Evolutionary conservation across 2,888 invertebrate species (phyloP).

Genomic region (Junonia oenone): DNA sequence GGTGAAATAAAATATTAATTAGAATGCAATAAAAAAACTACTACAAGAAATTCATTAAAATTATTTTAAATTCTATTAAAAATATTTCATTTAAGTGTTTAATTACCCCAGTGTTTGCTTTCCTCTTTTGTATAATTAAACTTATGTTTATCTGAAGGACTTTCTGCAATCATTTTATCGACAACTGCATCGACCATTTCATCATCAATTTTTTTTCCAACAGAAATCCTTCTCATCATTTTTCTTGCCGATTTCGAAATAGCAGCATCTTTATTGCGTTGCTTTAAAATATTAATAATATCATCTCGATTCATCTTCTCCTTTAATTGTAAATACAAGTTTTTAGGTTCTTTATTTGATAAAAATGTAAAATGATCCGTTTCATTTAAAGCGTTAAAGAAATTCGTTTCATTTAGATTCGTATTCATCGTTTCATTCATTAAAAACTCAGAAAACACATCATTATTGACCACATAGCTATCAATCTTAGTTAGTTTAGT

Average conservation of each 20-base stretch:
- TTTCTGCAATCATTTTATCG: conserved; percentile 54
- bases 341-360: conserved; percentile 42
- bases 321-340: conserved; percentile 57
- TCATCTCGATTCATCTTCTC: conserved; percentile 65
- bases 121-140: conserved; percentile 38
- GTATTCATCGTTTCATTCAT: conserved; percentile 43
- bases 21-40: background rate
- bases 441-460: conserved; percentile 41
- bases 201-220: conserved; percentile 20
- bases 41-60: no score
- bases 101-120: conserved; percentile 60
- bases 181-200: conserved; percentile 43
- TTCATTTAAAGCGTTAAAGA: conserved; percentile 50
- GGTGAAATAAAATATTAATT: no score
- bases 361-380: conserved; percentile 48
- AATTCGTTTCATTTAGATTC: conserved; percentile 51
- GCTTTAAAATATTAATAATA: conserved; percentile 45
- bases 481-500: conserved; percentile 49
- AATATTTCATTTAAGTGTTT: background rate
- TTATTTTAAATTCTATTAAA: background rate
- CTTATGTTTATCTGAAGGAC: conserved; percentile 49
- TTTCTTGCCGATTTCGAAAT: conserved; percentile 48
- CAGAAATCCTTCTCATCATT: conserved; percentile 35
- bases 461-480: conserved; percentile 46
- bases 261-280: conserved; percentile 34